These are phyloP conservation scores for Natrix natrix DNA, from an alignment of 2,797 vertebrate species.

Conservation along the genomic window DNA sequence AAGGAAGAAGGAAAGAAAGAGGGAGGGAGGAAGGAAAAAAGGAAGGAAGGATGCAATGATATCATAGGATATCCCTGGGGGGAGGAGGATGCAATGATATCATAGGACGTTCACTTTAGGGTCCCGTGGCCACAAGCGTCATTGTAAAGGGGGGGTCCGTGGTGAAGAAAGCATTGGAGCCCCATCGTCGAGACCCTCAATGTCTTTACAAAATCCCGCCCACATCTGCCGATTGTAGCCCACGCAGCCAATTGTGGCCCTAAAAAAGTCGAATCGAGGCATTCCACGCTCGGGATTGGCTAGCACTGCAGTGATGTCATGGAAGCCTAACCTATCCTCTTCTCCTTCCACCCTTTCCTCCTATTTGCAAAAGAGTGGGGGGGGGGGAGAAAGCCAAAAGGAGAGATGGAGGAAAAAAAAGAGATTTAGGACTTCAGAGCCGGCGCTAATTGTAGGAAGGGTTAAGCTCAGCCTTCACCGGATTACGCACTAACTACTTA, in stretches of 20 bases:
- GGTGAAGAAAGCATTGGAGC: neutral
- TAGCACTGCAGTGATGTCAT: neutral
- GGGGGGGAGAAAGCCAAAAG: neutral
- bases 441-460: neutral
- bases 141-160: neutral
- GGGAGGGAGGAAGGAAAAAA: no score
- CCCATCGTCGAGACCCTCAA: neutral
- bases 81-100: no score
- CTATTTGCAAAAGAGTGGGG: neutral
- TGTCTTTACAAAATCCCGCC: neutral
- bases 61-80: no score
- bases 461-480: neutral
- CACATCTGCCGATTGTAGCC: neutral
- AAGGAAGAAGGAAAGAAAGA: no score
- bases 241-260: neutral
- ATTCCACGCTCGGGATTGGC: neutral
- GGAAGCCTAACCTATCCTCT: neutral
- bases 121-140: neutral
- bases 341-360: neutral
- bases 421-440: neutral
- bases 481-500: slow-evolving; percentile 14
- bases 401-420: neutral
- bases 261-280: neutral
- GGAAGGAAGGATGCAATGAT: neutral
- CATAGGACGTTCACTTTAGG: neutral